Evolutionary conservation across 2,888 invertebrate genomes (phyloP).

Genomic region (Sphecodes monilicornis): DNA sequence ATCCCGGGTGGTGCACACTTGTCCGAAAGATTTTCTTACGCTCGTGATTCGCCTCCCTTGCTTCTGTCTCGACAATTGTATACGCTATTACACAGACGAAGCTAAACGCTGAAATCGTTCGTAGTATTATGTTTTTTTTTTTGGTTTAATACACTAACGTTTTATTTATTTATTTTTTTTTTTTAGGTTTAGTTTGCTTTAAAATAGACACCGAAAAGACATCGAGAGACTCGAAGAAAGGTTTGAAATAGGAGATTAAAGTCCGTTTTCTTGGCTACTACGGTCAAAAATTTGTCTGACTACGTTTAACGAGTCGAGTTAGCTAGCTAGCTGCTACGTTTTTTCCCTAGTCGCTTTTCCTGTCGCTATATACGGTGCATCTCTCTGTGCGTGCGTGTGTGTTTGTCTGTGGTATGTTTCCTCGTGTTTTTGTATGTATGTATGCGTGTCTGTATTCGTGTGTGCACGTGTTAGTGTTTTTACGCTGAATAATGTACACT

Average conservation of each 20-base stretch:
- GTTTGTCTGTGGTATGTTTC: background rate
- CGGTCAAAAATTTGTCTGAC: constrained; percentile 64
- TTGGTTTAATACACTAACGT: constrained; percentile 14
- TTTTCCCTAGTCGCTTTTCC: constrained; percentile 39
- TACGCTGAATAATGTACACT: constrained; percentile 46
- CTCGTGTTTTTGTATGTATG: background rate
- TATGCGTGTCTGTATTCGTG: background rate
- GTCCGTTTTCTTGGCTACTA: constrained; percentile 64
- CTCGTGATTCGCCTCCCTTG: constrained; percentile 25
- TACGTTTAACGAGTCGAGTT: constrained; percentile 68
- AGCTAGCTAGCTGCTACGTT: constrained; percentile 49
- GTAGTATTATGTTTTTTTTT: background rate
- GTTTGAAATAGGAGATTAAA: constrained; percentile 74
- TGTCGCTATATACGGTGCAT: background rate
- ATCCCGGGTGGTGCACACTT: background rate
- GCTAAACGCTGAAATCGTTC: constrained; percentile 66
- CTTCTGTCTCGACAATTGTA: constrained; percentile 35
- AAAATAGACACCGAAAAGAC: constrained; percentile 79
- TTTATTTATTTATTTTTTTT: background rate
- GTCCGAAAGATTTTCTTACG: background rate
- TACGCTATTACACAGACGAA: constrained; percentile 69
- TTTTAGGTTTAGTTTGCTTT: constrained; percentile 57
- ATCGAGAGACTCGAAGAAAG: constrained; percentile 75
- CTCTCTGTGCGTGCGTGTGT: background rate
- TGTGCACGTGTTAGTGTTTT: background rate